phyloP scores from a whole-genome alignment of 2,888 invertebrate genomes.

The Ochropleura plecta region DNA sequence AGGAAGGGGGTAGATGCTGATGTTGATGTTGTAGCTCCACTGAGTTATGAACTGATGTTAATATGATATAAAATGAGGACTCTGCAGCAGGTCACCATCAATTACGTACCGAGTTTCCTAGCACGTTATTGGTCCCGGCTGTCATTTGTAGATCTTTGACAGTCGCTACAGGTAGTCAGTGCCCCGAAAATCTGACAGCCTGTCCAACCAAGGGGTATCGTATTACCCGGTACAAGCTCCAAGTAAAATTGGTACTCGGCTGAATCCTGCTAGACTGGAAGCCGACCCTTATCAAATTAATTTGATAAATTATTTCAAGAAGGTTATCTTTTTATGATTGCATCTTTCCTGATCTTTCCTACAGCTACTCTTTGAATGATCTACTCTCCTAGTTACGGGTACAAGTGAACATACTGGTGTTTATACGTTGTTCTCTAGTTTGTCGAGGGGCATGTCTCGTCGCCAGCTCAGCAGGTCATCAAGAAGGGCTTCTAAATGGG shows the following conservation, averaged over 20 bases:
- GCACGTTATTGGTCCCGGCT: too few relatives aligned
- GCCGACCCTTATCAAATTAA: background rate
- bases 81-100: too few relatives aligned
- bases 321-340: constrained; percentile 12
- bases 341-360: constrained; percentile 22
- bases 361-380: background rate
- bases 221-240: too few relatives aligned
- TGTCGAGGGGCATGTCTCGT: constrained; percentile 68
- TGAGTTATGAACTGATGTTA: background rate
- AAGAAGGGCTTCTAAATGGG: constrained; percentile 93
- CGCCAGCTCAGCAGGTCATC: constrained; percentile 93
- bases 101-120: too few relatives aligned
- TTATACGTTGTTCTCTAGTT: constrained; percentile 67
- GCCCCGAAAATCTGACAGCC: too few relatives aligned
- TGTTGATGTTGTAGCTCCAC: background rate
- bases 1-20: background rate
- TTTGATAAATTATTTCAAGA: background rate
- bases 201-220: too few relatives aligned
- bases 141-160: too few relatives aligned
- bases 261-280: too few relatives aligned
- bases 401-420: constrained; percentile 37
- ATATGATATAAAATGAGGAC: background rate
- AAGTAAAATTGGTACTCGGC: too few relatives aligned
- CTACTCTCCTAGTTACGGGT: constrained; percentile 15
- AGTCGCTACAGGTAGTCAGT: too few relatives aligned